These are phyloP conservation scores for Drosophila sucinea DNA, from an alignment of 1,140 invertebrate species.

Conservation along the genomic window DNA sequence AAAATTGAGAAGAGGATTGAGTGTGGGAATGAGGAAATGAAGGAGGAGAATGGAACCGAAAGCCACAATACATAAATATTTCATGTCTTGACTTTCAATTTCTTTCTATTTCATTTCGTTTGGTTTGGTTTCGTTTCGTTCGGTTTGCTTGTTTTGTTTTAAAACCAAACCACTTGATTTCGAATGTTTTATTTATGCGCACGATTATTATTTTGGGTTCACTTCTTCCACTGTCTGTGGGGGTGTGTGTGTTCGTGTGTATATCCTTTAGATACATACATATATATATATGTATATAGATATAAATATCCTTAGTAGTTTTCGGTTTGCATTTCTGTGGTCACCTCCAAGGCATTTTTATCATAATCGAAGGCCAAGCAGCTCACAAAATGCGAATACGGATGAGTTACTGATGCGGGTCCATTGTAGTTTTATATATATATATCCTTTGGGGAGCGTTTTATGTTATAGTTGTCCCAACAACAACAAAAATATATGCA, in stretches of 20 bases:
- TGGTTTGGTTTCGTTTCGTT: slow-evolving; percentile 66
- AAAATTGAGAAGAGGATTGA: slow-evolving; percentile 16
- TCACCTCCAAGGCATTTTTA: slow-evolving; percentile 73
- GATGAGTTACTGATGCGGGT: slow-evolving; percentile 61
- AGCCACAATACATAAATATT: slow-evolving; percentile 74
- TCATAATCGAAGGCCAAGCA: slow-evolving; percentile 61
- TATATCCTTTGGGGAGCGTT: slow-evolving; percentile 44
- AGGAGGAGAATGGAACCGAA: slow-evolving; percentile 13
- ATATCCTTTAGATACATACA: slow-evolving; percentile 9
- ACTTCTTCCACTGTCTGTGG: neutral
- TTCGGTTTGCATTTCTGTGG: slow-evolving; percentile 48
- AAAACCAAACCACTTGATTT: slow-evolving; percentile 69
- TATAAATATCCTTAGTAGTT: slow-evolving; percentile 20
- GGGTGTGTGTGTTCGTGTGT: neutral
- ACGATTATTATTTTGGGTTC: slow-evolving; percentile 76
- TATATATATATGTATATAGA: slow-evolving; percentile 1
- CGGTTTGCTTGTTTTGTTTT: slow-evolving; percentile 46
- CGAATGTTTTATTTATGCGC: slow-evolving; percentile 78
- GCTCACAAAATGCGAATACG: neutral
- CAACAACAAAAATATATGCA: neutral
- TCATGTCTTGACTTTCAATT: slow-evolving; percentile 80
- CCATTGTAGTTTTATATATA: slow-evolving; percentile 49
- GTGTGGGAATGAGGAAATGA: neutral
- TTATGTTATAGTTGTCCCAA: slow-evolving; percentile 51
- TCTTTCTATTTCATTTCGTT: slow-evolving; percentile 53